A percentile compares a stretch with the other conserved stretches of the same genome.
phyloP scores from a whole-genome alignment of 92 coral and sea anemone genomes.

The Parazoanthus darwini region DNA sequence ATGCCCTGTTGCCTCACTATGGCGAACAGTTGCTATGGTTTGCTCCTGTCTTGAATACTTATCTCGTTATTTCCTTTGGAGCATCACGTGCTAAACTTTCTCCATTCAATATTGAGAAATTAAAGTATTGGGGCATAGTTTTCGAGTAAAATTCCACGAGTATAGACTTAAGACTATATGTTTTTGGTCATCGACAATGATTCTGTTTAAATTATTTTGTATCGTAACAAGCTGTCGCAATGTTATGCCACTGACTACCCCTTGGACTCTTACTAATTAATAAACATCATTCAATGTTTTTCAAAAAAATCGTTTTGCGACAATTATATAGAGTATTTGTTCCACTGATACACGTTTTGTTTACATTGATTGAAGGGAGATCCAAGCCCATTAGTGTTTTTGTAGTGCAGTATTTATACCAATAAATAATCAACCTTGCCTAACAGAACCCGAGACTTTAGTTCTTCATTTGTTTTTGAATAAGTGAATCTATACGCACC shows the following conservation, averaged over 20 bases:
- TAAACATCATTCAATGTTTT: too few relatives aligned
- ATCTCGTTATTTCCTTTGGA: background rate
- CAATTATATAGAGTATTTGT: background rate
- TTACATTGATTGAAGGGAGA: background rate
- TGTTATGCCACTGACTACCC: too few relatives aligned
- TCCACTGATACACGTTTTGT: background rate
- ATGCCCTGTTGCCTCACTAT: background rate
- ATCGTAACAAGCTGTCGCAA: background rate
- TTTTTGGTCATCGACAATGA: too few relatives aligned
- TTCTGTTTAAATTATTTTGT: background rate
- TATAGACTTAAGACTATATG: too few relatives aligned
- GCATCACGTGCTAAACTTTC: background rate
- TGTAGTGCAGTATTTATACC: too few relatives aligned
- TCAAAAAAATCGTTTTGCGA: background rate
- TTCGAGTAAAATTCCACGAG: background rate
- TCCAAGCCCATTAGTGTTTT: background rate
- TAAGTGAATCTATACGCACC: too few relatives aligned
- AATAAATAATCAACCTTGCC: background rate
- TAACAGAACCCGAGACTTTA: background rate
- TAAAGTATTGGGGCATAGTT: background rate
- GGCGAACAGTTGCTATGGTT: background rate
- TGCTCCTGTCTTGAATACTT: background rate
- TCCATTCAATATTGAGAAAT: background rate
- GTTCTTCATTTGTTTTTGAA: too few relatives aligned
- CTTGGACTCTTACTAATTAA: background rate